Evolutionary conservation across 2,113 vertebrate genomes (phyloP), one percentile per base, ranked within the genome.

Genomic region (Cygnus atratus): DNA sequence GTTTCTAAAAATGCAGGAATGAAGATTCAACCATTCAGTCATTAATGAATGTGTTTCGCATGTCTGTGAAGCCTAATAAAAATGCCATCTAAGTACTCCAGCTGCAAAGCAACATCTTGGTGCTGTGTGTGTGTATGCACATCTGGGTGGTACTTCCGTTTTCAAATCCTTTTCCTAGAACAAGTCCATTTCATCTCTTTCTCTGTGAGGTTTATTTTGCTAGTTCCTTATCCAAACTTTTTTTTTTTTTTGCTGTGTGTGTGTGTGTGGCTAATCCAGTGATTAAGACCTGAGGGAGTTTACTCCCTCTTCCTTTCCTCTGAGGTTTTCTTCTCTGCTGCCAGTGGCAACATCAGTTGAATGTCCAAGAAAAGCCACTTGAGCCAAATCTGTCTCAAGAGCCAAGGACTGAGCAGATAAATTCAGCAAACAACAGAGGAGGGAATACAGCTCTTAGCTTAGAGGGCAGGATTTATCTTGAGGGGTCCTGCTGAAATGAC

Each of bases 11-110:
- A 65, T 8, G 17, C 54, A 7, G 2, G 20, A 24, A 59, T 12
- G 48, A 72, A 63, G 44, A n/a, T 19, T 67, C 8, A 84, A 37
- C 5, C 8, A 37, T 33, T 24, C 29, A 7, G 46, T 52, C 13
- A 0, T 48, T 76, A 8, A 21, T 1, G 72, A 8, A 21, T 1
- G 25, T 3, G 28, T 16, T 84, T 11, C 24, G 19, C 11, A 0
- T 6, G 52, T 3, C 55, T 48, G 15, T 6, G 33, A 72, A 67
- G 33, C 68, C 28, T 59, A n/a, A 48, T 35, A 24, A 91, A 87
- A 84, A 46, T 17, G 44, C 4, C 15, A 15, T 31, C 22, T 19
- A 6, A 41, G 20, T 10, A 2, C n/a, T 57, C 13, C 70, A 84
- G 87, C 33, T 79, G 77, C 8, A 8, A 37, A 68, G 15, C 54